Percentiles rank a stretch among this genome's conserved stretches.
phyloP scores from a whole-genome alignment of 2,888 invertebrate species.

The Campaea margaritaria region DNA sequence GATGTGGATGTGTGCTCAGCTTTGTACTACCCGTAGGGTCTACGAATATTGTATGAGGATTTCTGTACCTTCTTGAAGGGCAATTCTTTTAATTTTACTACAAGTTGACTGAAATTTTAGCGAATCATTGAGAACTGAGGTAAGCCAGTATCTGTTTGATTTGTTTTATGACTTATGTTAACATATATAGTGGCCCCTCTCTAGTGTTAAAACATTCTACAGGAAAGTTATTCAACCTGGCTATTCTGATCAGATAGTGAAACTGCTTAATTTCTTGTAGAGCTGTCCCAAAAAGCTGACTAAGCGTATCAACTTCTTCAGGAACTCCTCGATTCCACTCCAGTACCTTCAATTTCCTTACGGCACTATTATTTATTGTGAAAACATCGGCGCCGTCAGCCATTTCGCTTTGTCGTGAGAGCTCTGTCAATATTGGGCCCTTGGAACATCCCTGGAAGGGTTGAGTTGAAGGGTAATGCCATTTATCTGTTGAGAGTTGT shows the following conservation, averaged over 20 bases:
- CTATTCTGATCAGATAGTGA: no score
- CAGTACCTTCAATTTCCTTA: constrained; percentile 56
- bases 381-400: constrained; percentile 59
- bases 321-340: constrained; percentile 12
- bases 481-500: constrained; percentile 18
- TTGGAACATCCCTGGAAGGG: constrained; percentile 31
- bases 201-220: no score
- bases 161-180: no score
- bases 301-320: background rate
- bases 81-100: no score
- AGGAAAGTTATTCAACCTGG: no score
- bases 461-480: constrained; percentile 24
- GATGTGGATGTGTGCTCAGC: background rate
- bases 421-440: constrained; percentile 69
- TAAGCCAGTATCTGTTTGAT: no score
- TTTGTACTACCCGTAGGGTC: background rate
- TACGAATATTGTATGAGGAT: background rate
- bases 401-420: constrained; percentile 70
- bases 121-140: no score
- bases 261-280: no score
- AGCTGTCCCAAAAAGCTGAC: background rate
- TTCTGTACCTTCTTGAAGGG: background rate
- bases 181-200: no score
- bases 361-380: constrained; percentile 59
- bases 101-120: no score